phyloP scores from a whole-genome alignment of 1,140 invertebrate species.

The Polyergus mexicanus region DNA sequence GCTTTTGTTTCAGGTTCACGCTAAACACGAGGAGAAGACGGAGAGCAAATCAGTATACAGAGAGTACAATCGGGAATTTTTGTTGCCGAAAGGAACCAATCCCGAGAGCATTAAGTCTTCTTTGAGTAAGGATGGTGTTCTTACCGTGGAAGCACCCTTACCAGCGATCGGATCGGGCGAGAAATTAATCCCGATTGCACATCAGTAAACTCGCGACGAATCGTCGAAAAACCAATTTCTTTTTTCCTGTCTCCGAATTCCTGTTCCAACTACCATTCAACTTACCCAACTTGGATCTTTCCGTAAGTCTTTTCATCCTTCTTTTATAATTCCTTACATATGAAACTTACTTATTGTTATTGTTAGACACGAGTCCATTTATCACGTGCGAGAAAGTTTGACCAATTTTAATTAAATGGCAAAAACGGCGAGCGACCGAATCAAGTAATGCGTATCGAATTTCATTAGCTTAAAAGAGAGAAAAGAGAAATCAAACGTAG shows the following conservation, averaged over 20 bases:
- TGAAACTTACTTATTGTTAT: background rate
- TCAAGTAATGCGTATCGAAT: slow-evolving; percentile 25
- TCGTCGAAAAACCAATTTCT: slow-evolving; percentile 27
- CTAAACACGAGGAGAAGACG: slow-evolving; percentile 98
- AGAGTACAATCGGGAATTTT: slow-evolving; percentile 98
- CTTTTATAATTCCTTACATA: slow-evolving; percentile 9
- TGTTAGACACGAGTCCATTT: background rate
- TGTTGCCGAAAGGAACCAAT: slow-evolving; percentile 97
- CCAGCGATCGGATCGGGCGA: slow-evolving; percentile 91
- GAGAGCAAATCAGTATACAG: slow-evolving; percentile 97
- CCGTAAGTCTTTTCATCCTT: slow-evolving; percentile 19
- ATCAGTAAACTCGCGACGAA: slow-evolving; percentile 87
- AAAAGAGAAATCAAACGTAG: slow-evolving; percentile 36
- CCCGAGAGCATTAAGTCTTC: slow-evolving; percentile 96
- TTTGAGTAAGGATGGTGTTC: slow-evolving; percentile 96
- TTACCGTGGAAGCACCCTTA: slow-evolving; percentile 97
- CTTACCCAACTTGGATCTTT: slow-evolving; percentile 17
- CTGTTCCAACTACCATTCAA: slow-evolving; percentile 15
- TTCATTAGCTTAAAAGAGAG: slow-evolving; percentile 4
- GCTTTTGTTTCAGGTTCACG: slow-evolving; percentile 92
- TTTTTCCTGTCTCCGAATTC: slow-evolving; percentile 25
- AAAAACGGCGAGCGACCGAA: background rate
- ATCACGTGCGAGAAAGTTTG: slow-evolving; percentile 29
- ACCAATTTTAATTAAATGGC: slow-evolving; percentile 50
- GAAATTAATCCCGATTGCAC: slow-evolving; percentile 93